Conservation (phyloP, 2,888 invertebrate genomes). For the Macaria liturata region DNA sequence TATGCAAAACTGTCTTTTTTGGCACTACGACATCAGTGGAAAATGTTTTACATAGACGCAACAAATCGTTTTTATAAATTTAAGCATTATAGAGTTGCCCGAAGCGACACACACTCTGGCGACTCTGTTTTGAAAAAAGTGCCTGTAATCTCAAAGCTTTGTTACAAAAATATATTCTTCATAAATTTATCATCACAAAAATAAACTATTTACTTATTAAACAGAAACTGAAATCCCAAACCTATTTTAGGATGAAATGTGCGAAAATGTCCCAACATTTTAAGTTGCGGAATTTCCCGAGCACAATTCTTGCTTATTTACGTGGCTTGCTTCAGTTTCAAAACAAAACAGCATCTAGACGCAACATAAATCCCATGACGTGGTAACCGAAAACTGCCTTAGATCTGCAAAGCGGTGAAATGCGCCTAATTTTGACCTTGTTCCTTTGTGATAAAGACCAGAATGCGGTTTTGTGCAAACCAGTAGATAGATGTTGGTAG, state of each 20-base stretch:
- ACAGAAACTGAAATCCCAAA: too few species aligned
- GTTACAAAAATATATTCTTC: too few species aligned
- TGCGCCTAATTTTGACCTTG: conserved; percentile 1
- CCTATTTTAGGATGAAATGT: too few species aligned
- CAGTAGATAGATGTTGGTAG: not conserved
- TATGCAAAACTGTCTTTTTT: conserved; percentile 13
- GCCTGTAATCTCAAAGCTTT: too few species aligned
- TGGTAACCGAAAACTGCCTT: conserved; percentile 8
- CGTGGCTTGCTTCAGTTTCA: conserved; percentile 3
- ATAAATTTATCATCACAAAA: too few species aligned
- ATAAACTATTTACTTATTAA: too few species aligned
- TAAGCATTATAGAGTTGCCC: too few species aligned
- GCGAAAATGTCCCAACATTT: not conserved
- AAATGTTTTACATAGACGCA: too few species aligned
- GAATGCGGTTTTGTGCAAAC: conserved; percentile 3
- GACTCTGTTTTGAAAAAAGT: too few species aligned
- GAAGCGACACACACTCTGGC: too few species aligned
- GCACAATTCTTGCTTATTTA: conserved; percentile 4
- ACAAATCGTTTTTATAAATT: too few species aligned
- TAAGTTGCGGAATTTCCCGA: not conserved
- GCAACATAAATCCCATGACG: conserved; percentile 6
- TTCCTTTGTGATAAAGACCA: not conserved
- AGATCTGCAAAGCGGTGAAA: conserved; percentile 3
- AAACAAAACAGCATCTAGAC: not conserved
- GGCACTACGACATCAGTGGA: not conserved